Evolutionary conservation across 2,888 invertebrate genomes (phyloP), one percentile per base, ranked within the genome.

Genomic region (Euproctis similis): DNA sequence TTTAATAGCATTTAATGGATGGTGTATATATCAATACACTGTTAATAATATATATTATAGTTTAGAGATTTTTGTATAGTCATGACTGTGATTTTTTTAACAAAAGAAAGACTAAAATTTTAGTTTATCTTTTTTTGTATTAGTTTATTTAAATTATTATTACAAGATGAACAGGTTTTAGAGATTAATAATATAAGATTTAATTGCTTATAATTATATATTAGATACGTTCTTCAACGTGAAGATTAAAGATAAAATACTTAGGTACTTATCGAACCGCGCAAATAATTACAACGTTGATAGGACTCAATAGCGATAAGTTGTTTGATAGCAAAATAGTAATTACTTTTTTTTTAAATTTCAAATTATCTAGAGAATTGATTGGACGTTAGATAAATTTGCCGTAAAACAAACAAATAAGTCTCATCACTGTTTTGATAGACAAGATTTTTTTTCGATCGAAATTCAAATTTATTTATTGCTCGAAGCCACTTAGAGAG

Each of bases 121-220:
- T 8, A 5, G 21, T 21, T 11, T 21, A 4, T 9, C 3, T 9
- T 21, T 21, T 27, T 21, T 19, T 27, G 10, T 12, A 18, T 11
- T 4, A 12, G n/a, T n/a, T n/a, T 12, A 28, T 28, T 14, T 7
- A 21, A 4, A 10, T 10, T 21, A 21, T 10, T 10, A 21, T 12
- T 22, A 26, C 2, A 18, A 26, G 14, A 10, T 11, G 18, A 11
- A 23, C 18, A 13, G 16, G 11, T 27, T 29, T 18, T 18, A 12
- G 16, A 23, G n/a, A 19, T 26, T 23, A 26, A 23, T 27, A 29
- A 24, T 27, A 19, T 14, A 16, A 27, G 4, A 30, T 21, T 30
- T 34, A 30, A 30, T 30, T 34, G 34, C 30, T 24, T 18, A 9
- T 34, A 30, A 34, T 34, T 34, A 30, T 30, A 34, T 34, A 26